A percentile compares a stretch with the other conserved stretches of the same genome.
Conservation (phyloP, 1,140 invertebrate genomes). For the Pteromalus puparum region DNA sequence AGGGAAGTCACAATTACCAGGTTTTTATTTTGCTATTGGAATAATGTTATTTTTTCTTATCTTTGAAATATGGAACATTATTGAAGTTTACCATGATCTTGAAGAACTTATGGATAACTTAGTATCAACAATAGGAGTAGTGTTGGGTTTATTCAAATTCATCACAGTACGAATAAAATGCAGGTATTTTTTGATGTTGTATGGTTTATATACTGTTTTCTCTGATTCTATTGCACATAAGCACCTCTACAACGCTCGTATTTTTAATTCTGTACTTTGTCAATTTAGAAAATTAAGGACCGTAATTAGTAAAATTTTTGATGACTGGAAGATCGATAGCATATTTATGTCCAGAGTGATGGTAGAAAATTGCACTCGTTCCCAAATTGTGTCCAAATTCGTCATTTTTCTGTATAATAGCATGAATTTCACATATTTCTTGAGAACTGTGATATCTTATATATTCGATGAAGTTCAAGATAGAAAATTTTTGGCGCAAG, state of each 20-base stretch:
- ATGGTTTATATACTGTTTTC: neutral
- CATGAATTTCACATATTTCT: conserved; percentile 45
- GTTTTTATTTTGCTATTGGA: conserved; percentile 31
- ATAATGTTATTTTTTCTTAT: conserved; percentile 21
- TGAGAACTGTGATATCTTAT: conserved; percentile 27
- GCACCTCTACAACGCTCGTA: neutral
- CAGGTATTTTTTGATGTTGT: conserved; percentile 17
- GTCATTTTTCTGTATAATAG: conserved; percentile 32
- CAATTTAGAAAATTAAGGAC: conserved; percentile 16
- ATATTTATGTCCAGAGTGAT: neutral
- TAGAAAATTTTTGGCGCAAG: conserved; percentile 42
- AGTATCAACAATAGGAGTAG: conserved; percentile 20
- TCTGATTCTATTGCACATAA: neutral
- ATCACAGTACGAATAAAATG: conserved; percentile 12
- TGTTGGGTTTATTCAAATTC: conserved; percentile 29
- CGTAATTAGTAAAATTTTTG: conserved; percentile 1
- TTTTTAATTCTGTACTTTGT: neutral
- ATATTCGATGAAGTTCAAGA: conserved; percentile 28
- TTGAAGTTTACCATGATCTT: conserved; percentile 17
- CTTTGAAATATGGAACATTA: conserved; percentile 38
- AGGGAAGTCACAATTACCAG: neutral
- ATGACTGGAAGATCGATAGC: conserved; percentile 26
- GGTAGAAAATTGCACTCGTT: neutral
- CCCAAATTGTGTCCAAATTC: conserved; percentile 33
- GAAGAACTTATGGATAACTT: conserved; percentile 49